Conservation (phyloP, 1,140 invertebrate genomes). For the Triops longicaudatus region DNA sequence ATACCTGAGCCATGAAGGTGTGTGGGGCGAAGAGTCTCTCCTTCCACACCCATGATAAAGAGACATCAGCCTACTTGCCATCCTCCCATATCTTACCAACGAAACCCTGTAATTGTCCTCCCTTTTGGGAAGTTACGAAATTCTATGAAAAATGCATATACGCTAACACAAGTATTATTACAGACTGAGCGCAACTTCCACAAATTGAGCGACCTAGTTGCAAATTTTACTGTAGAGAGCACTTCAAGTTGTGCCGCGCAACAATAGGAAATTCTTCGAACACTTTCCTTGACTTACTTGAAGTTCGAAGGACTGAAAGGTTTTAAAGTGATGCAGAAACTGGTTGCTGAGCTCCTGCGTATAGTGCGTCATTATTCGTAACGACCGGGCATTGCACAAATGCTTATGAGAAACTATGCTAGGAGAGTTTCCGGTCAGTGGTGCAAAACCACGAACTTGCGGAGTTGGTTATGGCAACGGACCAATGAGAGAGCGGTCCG, state of each 20-base stretch:
- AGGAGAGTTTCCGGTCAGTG: neutral
- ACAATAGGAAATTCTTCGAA: too few species aligned
- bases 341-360: neutral
- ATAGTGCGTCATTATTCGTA: neutral
- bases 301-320: neutral
- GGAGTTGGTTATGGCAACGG: too few species aligned
- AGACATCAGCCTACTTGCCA: neutral
- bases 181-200: too few species aligned
- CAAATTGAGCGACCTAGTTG: too few species aligned
- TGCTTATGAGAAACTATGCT: neutral
- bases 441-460: too few species aligned
- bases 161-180: too few species aligned
- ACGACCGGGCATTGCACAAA: conserved; percentile 9
- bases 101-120: neutral
- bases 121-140: neutral
- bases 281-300: too few species aligned
- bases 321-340: neutral
- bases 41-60: neutral
- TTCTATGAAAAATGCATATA: neutral
- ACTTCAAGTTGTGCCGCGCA: too few species aligned
- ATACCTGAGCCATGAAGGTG: neutral
- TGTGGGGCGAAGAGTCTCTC: neutral
- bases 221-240: too few species aligned
- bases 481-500: too few species aligned
- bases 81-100: neutral